Base-by-base conservation (phyloP, 1,140 invertebrate genomes). In the Ceratosolen solmsi region DNA sequence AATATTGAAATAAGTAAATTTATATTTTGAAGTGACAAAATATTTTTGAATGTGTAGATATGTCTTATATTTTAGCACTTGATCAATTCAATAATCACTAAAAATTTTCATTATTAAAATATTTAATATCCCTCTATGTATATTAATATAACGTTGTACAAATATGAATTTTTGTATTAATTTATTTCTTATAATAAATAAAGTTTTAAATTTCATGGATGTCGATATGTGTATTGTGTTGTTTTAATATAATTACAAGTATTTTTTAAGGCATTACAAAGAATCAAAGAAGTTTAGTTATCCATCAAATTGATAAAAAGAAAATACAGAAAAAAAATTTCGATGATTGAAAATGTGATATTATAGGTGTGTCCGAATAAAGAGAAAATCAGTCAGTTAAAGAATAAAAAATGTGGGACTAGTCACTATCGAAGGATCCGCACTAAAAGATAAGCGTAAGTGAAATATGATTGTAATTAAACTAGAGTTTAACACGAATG, bases 261-360 rank as follows among this genome's bases (percentile, higher is more conserved):
- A 30, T 33, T 74, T 20, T 20, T 17, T 13, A 2, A 36, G 27
- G 36, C 30, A 56, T 33, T 36, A 56, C 15, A 30, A 56, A 56
- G 17, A 49, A 49, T 49, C 33, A 17, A 74, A 25, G 27, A n/a
- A n/a, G 51, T 56, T 36, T 2, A 33, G 2, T 36, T 54, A 49
- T 74, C 17, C 22, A 56, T 20, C n/a, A 56, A 74, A 74, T 54
- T 74, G 30, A 38, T n/a, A 56, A 33, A 20, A 38, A 68, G 15
- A 65, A 68, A 68, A 17, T 38, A n/a, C 30, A 38, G 20, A 68
- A 68, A 38, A 2, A 38, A 68, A 68, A 68, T 38, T 9, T 38
- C n/a, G n/a, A n/a, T n/a, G 22, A 22, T 38, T 17, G 38, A 5
- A 38, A 68, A 38, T 65, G 8, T 22, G 2, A 68, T 17, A 68